Base-by-base conservation (phyloP, 2,113 vertebrate species). In the Rafetus swinhoei region DNA sequence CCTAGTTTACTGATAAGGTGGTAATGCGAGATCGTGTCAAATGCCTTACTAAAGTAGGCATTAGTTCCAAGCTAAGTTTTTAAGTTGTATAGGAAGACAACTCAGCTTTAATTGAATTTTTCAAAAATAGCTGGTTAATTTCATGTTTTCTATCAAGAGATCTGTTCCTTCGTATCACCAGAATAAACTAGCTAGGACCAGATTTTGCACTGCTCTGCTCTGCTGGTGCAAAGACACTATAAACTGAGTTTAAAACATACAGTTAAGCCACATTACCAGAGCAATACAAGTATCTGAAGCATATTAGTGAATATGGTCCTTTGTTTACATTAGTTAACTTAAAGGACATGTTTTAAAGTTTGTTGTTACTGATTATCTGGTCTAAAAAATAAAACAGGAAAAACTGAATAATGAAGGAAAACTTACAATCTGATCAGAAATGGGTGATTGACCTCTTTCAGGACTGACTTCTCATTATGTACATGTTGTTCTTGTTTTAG, bases 401-500 rank as follows among this genome's bases (percentile, higher is more conserved):
- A 84, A 85, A 52, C 29, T 15, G 32, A 29, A 25, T 18, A 25
- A 13, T 6, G 7, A 32, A 76, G 3, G 53, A 6, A 12, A 24
- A 99, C 99, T 99, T 98, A 99, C 99, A 99, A 97, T 90, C 97
- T 97, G 93, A 99, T 99, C 93, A 99, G 98, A 97, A 99, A 99
- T 1, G 99, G 98, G 96, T 99, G 99, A 95, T 97, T 98, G 94
- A 99, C 98, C 93, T 99, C 99, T n/a, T 97, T 97, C 82, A 99
- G 97, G 74, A 99, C 99, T 50, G 99, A 98, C 94, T 99, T 99
- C 96, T 99, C 99, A 19, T 99, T 99, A 97, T 99, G 99, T 10
- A 99, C 99, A 1, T 99, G 99, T 19, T 99, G 99, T 85, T 99
- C 99, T 97, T 99, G 99, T 95, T 99, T 99, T 92, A 99, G 98